A percentile compares a stretch with the other conserved stretches of the same genome.
Conservation (phyloP, 2,797 vertebrate species). For the Glyptemys insculpta region DNA sequence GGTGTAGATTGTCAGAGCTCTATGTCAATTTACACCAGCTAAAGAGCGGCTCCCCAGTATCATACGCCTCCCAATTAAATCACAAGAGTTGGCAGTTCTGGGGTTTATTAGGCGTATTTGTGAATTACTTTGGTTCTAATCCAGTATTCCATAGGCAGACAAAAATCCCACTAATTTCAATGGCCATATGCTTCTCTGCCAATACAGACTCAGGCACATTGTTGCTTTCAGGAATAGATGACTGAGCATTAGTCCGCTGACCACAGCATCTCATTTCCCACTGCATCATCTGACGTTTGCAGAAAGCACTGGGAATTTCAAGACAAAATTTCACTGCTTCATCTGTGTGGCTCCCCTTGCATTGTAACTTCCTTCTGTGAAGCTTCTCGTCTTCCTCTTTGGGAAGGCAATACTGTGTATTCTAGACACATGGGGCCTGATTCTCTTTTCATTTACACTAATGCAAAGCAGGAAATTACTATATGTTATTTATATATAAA, state of each 20-base stretch:
- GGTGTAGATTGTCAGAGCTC: not conserved
- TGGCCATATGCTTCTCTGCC: not conserved
- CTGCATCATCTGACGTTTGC: not conserved
- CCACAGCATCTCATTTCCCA: not conserved
- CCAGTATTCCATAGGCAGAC: not conserved
- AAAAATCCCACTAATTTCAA: not conserved
- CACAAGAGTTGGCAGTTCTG: rapidly evolving
- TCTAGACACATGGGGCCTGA: not conserved
- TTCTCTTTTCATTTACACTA: not conserved
- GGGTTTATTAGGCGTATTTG: not conserved
- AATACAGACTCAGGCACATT: not conserved
- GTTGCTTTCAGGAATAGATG: not conserved
- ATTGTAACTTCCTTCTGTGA: not conserved
- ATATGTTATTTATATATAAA: not conserved
- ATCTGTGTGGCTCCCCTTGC: not conserved
- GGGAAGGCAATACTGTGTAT: not conserved
- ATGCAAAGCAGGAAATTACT: not conserved
- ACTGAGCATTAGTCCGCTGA: not conserved
- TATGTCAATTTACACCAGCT: not conserved
- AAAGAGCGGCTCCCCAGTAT: not conserved
- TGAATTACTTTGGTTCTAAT: not conserved
- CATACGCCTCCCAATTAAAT: rapidly evolving
- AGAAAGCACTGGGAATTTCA: not conserved
- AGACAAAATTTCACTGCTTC: not conserved
- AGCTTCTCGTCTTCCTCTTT: not conserved